A percentile compares a stretch with the other conserved stretches of the same genome.
Evolutionary conservation across 2,888 invertebrate genomes (phyloP).

Genomic region (Cheilosia grossa): DNA sequence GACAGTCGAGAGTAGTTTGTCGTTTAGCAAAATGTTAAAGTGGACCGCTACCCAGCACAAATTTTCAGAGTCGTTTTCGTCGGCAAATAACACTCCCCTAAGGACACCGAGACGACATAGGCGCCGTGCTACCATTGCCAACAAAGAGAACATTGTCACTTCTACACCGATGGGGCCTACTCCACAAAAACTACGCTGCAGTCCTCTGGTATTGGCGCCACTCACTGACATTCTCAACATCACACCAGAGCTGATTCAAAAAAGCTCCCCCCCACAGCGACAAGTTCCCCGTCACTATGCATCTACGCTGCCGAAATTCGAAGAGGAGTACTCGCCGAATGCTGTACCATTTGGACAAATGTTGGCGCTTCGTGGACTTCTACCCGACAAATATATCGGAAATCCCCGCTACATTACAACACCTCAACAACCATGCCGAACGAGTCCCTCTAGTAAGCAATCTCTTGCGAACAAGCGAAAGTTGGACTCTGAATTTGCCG

Average conservation of each 20-base stretch:
- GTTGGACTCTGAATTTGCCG: conserved; percentile 79
- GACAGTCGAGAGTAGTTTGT: conserved; percentile 40
- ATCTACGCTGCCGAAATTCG: conserved; percentile 81
- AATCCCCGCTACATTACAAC: conserved; percentile 80
- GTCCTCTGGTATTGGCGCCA: conserved; percentile 79
- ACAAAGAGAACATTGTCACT: conserved; percentile 80
- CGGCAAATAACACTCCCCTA: conserved; percentile 37
- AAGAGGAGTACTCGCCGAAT: conserved; percentile 82
- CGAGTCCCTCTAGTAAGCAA: neutral
- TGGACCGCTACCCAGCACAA: conserved; percentile 81
- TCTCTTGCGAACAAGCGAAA: conserved; percentile 77
- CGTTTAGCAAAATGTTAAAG: conserved; percentile 79
- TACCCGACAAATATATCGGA: conserved; percentile 80
- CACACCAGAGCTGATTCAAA: conserved; percentile 76
- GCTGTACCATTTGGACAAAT: conserved; percentile 79
- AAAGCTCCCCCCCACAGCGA: conserved; percentile 61
- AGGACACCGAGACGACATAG: conserved; percentile 72
- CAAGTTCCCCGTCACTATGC: conserved; percentile 77
- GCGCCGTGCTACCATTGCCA: conserved; percentile 80
- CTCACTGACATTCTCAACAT: conserved; percentile 79
- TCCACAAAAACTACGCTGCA: conserved; percentile 75
- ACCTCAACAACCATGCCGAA: conserved; percentile 38
- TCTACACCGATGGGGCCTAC: conserved; percentile 79
- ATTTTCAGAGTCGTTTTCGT: conserved; percentile 76
- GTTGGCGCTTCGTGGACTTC: conserved; percentile 80